Conservation (phyloP, 2,797 vertebrate genomes). For the Sebastes diploproa region DNA sequence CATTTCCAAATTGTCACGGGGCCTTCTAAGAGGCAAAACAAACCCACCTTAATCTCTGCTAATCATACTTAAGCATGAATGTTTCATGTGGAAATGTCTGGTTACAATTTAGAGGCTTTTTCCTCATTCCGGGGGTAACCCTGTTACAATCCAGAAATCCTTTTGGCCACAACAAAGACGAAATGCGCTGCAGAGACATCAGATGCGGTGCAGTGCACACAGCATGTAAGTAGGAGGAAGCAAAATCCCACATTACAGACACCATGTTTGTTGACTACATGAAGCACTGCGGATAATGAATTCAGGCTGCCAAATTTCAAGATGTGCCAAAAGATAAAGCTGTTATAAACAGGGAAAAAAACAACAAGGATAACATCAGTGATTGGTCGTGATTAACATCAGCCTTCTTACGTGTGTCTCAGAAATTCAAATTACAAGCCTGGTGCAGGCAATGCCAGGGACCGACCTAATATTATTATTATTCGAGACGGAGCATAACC, state of each 20-base stretch:
- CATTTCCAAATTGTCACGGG: slow-evolving; percentile 78
- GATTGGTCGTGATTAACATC: slow-evolving; percentile 78
- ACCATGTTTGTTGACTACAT: slow-evolving; percentile 65
- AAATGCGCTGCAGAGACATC: slow-evolving; percentile 62
- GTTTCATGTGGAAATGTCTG: slow-evolving; percentile 80
- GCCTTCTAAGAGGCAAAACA: slow-evolving; percentile 76
- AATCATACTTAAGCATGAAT: slow-evolving; percentile 81
- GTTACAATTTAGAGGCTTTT: slow-evolving; percentile 74
- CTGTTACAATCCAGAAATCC: slow-evolving; percentile 70
- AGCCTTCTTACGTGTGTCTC: slow-evolving; percentile 65
- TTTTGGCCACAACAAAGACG: slow-evolving; percentile 74
- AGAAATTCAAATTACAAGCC: slow-evolving; percentile 73
- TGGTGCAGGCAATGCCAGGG: slow-evolving; percentile 66
- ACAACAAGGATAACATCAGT: slow-evolving; percentile 61
- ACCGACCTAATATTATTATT: slow-evolving; percentile 78
- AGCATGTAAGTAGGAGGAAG: slow-evolving; percentile 57
- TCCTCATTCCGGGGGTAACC: slow-evolving; percentile 68
- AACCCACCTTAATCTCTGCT: slow-evolving; percentile 80
- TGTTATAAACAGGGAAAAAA: slow-evolving; percentile 61
- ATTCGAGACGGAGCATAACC: slow-evolving; percentile 76
- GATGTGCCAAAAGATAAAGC: slow-evolving; percentile 71
- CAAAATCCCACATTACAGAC: slow-evolving; percentile 61
- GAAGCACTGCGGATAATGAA: slow-evolving; percentile 68
- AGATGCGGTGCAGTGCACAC: slow-evolving; percentile 50
- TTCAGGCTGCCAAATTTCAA: slow-evolving; percentile 67